phyloP scores from a whole-genome alignment of 1,140 invertebrate genomes.

The Lepidotrigona ventralis region DNA sequence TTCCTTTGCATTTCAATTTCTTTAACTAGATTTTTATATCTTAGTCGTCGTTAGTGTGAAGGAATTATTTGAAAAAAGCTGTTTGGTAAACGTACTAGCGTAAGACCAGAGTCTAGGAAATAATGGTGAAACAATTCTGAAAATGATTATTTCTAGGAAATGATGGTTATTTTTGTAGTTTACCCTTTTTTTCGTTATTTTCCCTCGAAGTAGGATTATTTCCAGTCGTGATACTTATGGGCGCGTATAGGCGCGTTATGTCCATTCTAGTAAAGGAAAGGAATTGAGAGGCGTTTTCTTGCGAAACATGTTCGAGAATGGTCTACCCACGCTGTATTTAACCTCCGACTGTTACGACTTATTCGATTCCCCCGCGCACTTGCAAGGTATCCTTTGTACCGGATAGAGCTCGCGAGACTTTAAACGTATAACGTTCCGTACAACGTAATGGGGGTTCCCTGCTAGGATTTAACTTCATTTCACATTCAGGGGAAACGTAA shows the following conservation, averaged over 20 bases:
- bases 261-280: neutral
- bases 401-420: neutral
- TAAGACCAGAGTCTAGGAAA: no score
- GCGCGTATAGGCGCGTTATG: no score
- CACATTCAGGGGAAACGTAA: slow-evolving; percentile 63
- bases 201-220: neutral
- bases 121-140: no score
- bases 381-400: neutral
- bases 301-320: neutral
- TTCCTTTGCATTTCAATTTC: no score
- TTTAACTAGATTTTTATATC: no score
- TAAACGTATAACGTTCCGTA: slow-evolving; percentile 17
- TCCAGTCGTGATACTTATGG: neutral
- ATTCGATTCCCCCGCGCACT: neutral
- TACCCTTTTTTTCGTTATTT: no score
- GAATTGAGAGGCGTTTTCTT: neutral
- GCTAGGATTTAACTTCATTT: slow-evolving; percentile 66
- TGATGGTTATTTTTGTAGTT: neutral
- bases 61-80: neutral
- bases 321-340: neutral
- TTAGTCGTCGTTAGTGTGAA: no score
- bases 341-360: neutral
- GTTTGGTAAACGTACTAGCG: no score
- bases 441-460: slow-evolving; percentile 24
- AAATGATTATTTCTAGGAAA: no score